Conservation (phyloP, 2,888 invertebrate genomes). For the Macrosiphum euphorbiae region DNA sequence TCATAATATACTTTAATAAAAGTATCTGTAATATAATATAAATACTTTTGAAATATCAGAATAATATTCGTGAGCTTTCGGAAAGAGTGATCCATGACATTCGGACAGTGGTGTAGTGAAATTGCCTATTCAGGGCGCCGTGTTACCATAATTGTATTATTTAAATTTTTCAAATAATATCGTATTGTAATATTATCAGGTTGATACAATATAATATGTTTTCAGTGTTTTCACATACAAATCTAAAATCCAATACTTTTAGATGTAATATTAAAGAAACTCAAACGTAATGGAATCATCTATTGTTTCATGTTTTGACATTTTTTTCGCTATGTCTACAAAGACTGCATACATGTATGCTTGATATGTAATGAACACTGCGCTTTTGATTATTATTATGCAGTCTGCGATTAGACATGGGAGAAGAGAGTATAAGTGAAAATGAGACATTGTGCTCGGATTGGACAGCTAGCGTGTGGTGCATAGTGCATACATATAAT, state of each 20-base stretch:
- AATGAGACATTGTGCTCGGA: slow-evolving; percentile 36
- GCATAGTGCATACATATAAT: neutral
- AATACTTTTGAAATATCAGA: neutral
- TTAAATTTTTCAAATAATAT: neutral
- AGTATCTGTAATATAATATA: neutral
- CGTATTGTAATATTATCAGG: neutral
- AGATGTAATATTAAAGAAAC: neutral
- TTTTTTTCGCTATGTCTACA: neutral
- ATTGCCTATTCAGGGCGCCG: neutral
- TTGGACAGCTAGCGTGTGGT: slow-evolving; percentile 2
- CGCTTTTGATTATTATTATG: slow-evolving; percentile 38
- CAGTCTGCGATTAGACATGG: neutral
- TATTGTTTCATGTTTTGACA: neutral
- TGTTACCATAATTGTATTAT: neutral
- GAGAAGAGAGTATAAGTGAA: neutral
- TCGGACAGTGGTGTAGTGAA: neutral
- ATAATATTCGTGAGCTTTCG: neutral
- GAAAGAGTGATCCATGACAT: neutral
- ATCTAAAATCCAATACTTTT: neutral
- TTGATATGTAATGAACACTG: neutral
- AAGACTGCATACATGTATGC: neutral
- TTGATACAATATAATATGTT: neutral
- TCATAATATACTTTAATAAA: neutral
- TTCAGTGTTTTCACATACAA: neutral
- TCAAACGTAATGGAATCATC: neutral